Evolutionary conservation across 2,888 invertebrate species (phyloP).

Genomic region (Drosophila peninsularis): DNA sequence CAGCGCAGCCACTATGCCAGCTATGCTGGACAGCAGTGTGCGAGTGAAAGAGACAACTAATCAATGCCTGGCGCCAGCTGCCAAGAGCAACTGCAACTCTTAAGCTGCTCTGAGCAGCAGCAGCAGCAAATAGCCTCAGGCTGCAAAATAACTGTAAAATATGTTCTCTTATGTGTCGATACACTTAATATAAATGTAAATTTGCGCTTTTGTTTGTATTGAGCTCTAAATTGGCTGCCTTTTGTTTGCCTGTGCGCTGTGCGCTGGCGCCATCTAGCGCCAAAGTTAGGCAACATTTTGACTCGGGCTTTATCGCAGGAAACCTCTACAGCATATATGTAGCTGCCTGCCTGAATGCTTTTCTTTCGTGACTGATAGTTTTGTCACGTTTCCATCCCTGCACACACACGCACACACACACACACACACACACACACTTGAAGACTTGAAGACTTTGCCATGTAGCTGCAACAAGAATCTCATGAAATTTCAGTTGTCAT

Average conservation of each 20-base stretch:
- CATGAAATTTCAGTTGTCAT: slow-evolving; percentile 62
- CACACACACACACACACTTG: slow-evolving; percentile 9
- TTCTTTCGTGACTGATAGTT: slow-evolving; percentile 46
- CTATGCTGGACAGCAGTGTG: neutral
- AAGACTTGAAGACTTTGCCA: slow-evolving; percentile 27
- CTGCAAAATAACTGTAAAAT: slow-evolving; percentile 5
- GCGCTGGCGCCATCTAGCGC: slow-evolving; percentile 17
- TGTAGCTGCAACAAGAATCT: slow-evolving; percentile 50
- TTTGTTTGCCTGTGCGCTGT: neutral
- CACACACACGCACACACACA: slow-evolving; percentile 1
- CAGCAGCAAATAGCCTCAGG: slow-evolving; percentile 4
- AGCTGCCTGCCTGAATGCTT: slow-evolving; percentile 6
- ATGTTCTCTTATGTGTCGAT: neutral
- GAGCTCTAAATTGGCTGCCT: slow-evolving; percentile 1
- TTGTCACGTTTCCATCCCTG: slow-evolving; percentile 50
- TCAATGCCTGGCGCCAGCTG: slow-evolving; percentile 26
- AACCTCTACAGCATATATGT: slow-evolving; percentile 5
- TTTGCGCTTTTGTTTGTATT: slow-evolving; percentile 4
- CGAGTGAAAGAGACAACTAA: neutral
- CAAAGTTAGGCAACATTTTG: slow-evolving; percentile 29
- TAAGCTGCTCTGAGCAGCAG: no score
- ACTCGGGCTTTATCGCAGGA: neutral
- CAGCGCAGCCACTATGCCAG: neutral
- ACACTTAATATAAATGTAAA: slow-evolving; percentile 12
- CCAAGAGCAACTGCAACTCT: no score